These are phyloP conservation scores for Florisuga fusca DNA, from an alignment of 2,797 vertebrate species.

Conservation along the genomic window DNA sequence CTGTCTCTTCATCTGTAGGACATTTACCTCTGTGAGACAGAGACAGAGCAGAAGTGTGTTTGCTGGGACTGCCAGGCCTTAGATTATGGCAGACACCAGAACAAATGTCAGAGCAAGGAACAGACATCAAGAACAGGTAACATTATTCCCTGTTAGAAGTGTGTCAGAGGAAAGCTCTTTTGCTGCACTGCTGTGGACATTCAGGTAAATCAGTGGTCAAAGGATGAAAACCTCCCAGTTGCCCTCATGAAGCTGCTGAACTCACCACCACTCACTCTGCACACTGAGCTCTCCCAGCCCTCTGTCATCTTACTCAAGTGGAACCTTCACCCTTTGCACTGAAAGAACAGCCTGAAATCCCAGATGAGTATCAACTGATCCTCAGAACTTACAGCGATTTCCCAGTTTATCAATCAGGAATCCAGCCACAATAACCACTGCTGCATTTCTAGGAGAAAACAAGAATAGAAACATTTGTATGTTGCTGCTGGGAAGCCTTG, in stretches of 20 bases:
- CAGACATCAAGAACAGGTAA: background rate
- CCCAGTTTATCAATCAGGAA: slow-evolving; percentile 88
- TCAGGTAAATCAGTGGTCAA: background rate
- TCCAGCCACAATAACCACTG: slow-evolving; percentile 85
- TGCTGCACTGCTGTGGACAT: background rate
- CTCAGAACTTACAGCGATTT: slow-evolving; percentile 82
- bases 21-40: background rate
- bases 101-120: background rate
- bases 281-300: background rate
- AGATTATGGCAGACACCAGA: background rate
- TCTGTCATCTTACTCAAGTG: background rate
- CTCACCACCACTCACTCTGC: fast-evolving
- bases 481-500: background rate
- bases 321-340: background rate
- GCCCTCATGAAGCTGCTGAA: background rate
- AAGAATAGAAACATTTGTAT: background rate
- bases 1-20: background rate
- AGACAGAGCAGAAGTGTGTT: background rate
- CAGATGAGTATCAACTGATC: background rate
- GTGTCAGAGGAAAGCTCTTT: background rate
- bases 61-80: background rate
- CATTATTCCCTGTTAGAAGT: background rate
- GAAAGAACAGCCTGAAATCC: background rate
- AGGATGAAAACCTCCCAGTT: background rate
- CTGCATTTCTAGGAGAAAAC: slow-evolving; percentile 79